Evolutionary conservation across 2,113 vertebrate species (phyloP).

Genomic region (Serinus canaria): DNA sequence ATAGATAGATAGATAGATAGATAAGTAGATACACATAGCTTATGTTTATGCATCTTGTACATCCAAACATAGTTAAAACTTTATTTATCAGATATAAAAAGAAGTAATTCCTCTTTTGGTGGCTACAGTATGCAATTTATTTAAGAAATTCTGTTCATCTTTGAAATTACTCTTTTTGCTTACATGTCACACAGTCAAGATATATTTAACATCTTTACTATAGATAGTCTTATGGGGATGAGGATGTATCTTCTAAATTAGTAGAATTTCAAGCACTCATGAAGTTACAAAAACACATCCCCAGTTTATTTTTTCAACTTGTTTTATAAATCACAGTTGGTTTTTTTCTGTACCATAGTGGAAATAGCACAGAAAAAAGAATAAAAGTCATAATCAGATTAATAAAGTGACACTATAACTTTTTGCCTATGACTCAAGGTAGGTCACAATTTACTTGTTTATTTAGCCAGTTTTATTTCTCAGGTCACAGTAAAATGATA

Average conservation of each 20-base stretch:
- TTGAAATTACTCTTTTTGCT: neutral
- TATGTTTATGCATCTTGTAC: neutral
- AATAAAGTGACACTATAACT: conserved; percentile 17
- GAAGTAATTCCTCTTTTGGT: neutral
- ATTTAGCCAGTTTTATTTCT: conserved; percentile 47
- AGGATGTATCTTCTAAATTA: neutral
- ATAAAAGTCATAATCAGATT: neutral
- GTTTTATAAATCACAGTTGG: neutral
- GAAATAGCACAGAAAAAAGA: neutral
- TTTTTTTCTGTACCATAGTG: neutral
- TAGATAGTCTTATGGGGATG: neutral
- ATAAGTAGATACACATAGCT: neutral
- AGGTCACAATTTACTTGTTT: conserved; percentile 50
- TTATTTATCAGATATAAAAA: neutral
- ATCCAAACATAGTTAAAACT: neutral
- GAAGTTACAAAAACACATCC: neutral
- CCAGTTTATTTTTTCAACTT: neutral
- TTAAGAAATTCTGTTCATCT: neutral
- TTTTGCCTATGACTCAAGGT: neutral
- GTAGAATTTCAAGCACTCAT: neutral
- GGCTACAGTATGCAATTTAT: neutral
- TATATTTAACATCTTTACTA: neutral
- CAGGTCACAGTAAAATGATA: conserved; percentile 78
- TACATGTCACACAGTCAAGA: neutral
- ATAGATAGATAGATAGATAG: neutral